A percentile compares a stretch with the other conserved stretches of the same genome.
These are phyloP conservation scores for Cyprinodon diabolis DNA, from an alignment of 2,797 vertebrate genomes.

Conservation along the genomic window DNA sequence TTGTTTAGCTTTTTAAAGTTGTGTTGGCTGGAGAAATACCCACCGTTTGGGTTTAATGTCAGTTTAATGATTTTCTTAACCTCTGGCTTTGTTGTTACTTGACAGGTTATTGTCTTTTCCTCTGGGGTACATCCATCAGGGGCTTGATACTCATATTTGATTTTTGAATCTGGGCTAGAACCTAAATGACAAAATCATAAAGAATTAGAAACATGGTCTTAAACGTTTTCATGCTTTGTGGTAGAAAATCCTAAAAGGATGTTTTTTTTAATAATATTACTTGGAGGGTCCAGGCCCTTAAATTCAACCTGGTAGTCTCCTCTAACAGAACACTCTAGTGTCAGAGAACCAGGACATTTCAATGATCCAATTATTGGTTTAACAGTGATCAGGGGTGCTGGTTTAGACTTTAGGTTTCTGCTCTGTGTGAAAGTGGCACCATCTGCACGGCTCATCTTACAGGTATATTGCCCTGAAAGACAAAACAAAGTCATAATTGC, in stretches of 20 bases:
- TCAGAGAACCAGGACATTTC: background rate
- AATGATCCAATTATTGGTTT: background rate
- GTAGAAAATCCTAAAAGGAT: background rate
- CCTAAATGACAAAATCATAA: background rate
- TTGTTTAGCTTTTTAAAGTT: background rate
- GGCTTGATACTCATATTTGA: background rate
- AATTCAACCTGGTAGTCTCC: slow-evolving; percentile 27
- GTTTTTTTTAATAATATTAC: slow-evolving; percentile 31
- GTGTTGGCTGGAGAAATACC: background rate
- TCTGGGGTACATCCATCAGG: background rate
- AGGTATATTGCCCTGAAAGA: background rate
- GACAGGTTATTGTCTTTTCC: slow-evolving; percentile 29
- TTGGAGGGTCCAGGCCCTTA: fast-evolving
- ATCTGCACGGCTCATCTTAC: background rate
- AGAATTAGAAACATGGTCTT: background rate
- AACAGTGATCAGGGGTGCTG: background rate
- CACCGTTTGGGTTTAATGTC: background rate
- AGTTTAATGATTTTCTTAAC: slow-evolving; percentile 10
- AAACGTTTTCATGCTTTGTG: background rate
- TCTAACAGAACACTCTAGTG: slow-evolving; percentile 40
- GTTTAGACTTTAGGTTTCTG: background rate
- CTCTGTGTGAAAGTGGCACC: background rate
- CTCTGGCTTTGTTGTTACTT: fast-evolving
- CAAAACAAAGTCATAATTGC: background rate
- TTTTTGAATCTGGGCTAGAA: background rate